phyloP scores from a whole-genome alignment of 64 coral and sea anemone genomes.

The Montipora cactus region DNA sequence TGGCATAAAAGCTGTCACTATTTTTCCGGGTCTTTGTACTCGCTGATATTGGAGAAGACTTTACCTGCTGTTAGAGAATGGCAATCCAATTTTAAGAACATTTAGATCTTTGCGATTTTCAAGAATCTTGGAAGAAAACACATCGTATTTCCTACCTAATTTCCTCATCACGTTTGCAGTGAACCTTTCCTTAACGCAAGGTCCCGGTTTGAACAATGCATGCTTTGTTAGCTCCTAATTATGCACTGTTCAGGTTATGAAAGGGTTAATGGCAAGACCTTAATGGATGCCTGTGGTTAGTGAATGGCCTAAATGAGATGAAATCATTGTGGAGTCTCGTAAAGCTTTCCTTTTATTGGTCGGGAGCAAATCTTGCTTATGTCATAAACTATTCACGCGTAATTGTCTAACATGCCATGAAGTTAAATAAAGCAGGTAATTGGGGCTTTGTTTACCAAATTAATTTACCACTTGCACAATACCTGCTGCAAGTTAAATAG shows the following conservation, averaged over 20 bases:
- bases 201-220: neutral
- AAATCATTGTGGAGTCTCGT: slow-evolving; percentile 14
- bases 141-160: neutral
- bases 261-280: no score
- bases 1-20: neutral
- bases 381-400: slow-evolving; percentile 42
- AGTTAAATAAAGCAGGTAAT: slow-evolving; percentile 25
- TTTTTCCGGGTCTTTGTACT: neutral
- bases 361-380: neutral
- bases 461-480: neutral
- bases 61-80: neutral
- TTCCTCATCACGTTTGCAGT: neutral
- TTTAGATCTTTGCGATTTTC: no score
- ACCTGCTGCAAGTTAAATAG: slow-evolving; percentile 11
- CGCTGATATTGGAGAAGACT: neutral
- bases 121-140: neutral
- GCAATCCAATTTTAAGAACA: neutral
- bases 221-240: neutral
- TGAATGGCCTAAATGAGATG: slow-evolving; percentile 7
- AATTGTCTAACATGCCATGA: neutral
- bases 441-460: neutral
- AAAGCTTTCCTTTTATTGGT: slow-evolving; percentile 15
- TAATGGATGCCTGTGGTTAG: neutral
- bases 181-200: neutral
- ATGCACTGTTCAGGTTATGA: no score